These are phyloP conservation scores for Choreutis nemorana DNA, from an alignment of 2,888 invertebrate species.

Conservation along the genomic window DNA sequence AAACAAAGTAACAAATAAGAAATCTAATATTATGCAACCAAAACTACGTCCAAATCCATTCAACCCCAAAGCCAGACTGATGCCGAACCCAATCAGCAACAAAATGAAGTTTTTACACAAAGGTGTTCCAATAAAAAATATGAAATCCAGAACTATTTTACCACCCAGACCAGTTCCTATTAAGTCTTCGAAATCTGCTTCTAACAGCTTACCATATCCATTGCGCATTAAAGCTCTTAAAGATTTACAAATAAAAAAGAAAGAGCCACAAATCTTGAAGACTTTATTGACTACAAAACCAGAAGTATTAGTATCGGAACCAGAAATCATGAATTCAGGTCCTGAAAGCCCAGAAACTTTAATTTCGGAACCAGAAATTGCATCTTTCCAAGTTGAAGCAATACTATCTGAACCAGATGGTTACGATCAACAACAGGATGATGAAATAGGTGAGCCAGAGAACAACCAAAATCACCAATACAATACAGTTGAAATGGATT, in stretches of 20 bases:
- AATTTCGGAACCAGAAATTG: slow-evolving; percentile 60
- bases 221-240: slow-evolving; percentile 59
- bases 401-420: slow-evolving; percentile 54
- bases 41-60: slow-evolving; percentile 59
- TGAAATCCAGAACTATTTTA: slow-evolving; percentile 29
- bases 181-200: slow-evolving; percentile 31
- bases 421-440: slow-evolving; percentile 28
- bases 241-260: slow-evolving; percentile 58
- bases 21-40: slow-evolving; percentile 38
- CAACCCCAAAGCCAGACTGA: slow-evolving; percentile 54
- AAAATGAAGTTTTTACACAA: slow-evolving; percentile 51
- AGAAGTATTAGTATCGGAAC: slow-evolving; percentile 53
- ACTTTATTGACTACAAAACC: slow-evolving; percentile 54
- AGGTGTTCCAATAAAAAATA: slow-evolving; percentile 31
- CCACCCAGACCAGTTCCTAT: slow-evolving; percentile 51
- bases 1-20: slow-evolving; percentile 45
- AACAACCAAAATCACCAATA: slow-evolving; percentile 43
- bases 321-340: slow-evolving; percentile 56
- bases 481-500: slow-evolving; percentile 58
- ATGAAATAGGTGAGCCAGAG: slow-evolving; percentile 18
- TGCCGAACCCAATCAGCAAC: slow-evolving; percentile 58
- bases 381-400: slow-evolving; percentile 59
- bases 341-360: slow-evolving; percentile 60
- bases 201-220: slow-evolving; percentile 52
- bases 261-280: slow-evolving; percentile 60